Evolutionary conservation across 2,797 vertebrate species (phyloP).

Genomic region (Odontamblyopus rebecca): DNA sequence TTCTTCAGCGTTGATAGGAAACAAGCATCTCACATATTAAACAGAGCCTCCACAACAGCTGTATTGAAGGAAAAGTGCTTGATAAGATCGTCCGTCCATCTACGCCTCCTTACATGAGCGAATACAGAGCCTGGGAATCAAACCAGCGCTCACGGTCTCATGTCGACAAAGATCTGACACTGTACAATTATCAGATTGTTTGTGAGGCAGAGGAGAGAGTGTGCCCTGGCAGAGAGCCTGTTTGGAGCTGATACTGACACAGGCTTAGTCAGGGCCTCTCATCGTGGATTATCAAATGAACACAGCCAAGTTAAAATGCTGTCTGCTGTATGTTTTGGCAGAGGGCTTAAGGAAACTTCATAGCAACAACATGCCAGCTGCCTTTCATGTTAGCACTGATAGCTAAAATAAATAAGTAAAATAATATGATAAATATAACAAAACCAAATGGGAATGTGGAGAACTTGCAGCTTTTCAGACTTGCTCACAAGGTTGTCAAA

Average conservation of each 20-base stretch:
- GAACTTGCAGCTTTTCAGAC: no score
- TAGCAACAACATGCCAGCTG: constrained; percentile 29
- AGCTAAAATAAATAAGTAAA: no score
- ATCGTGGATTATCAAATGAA: constrained; percentile 68
- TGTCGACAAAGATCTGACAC: constrained; percentile 23
- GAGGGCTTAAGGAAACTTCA: no score
- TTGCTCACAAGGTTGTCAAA: no score
- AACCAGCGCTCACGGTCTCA: constrained; percentile 7
- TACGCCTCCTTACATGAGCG: background rate
- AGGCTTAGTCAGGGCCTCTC: constrained; percentile 59
- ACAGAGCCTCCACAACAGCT: background rate
- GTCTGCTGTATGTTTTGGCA: constrained; percentile 43
- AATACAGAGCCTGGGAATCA: constrained; percentile 8
- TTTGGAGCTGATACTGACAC: constrained; percentile 56
- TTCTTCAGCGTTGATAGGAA: constrained; percentile 41
- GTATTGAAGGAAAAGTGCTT: background rate
- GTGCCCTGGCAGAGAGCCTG: constrained; percentile 45
- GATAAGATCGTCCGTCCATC: constrained; percentile 11
- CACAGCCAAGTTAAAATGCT: constrained; percentile 57
- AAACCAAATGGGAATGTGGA: no score
- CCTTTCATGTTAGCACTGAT: constrained; percentile 15
- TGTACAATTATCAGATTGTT: constrained; percentile 41
- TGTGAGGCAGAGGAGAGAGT: constrained; percentile 37
- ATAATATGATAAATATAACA: no score
- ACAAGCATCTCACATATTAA: constrained; percentile 5